Conservation (phyloP, 2,888 invertebrate genomes). For the Phyto melanocephala region DNA sequence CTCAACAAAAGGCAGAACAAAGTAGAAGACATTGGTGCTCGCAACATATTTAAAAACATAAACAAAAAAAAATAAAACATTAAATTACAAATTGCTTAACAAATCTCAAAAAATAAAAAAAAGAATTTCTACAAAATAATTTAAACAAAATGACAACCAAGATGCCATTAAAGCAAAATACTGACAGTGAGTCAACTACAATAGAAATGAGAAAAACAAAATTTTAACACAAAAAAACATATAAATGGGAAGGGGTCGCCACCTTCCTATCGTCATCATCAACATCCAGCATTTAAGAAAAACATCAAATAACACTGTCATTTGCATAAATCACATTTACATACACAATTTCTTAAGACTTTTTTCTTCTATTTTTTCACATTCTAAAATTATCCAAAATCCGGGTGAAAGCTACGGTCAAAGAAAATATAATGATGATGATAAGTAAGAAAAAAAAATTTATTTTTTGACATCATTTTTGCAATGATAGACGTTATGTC, state of each 20-base stretch:
- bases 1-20: slow-evolving; percentile 31
- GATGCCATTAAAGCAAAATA: slow-evolving; percentile 28
- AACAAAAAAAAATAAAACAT: slow-evolving; percentile 5
- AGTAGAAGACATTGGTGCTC: not conserved
- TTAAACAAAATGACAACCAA: slow-evolving; percentile 32
- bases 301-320: slow-evolving; percentile 62
- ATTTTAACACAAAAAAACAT: slow-evolving; percentile 1
- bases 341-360: slow-evolving; percentile 41
- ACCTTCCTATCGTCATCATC: slow-evolving; percentile 4
- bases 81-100: not conserved
- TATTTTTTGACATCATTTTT: not conserved
- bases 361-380: slow-evolving; percentile 20
- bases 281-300: slow-evolving; percentile 41
- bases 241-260: not conserved
- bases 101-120: slow-evolving; percentile 7
- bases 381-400: not conserved
- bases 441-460: slow-evolving; percentile 5
- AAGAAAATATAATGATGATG: slow-evolving; percentile 38
- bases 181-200: not conserved
- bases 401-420: not conserved
- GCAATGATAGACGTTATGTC: slow-evolving; percentile 47
- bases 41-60: not conserved
- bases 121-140: slow-evolving; percentile 47
- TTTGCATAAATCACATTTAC: slow-evolving; percentile 66
- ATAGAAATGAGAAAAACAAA: not conserved